Evolutionary conservation across 2,113 vertebrate species (phyloP).

Genomic region (Eulemur macaco): DNA sequence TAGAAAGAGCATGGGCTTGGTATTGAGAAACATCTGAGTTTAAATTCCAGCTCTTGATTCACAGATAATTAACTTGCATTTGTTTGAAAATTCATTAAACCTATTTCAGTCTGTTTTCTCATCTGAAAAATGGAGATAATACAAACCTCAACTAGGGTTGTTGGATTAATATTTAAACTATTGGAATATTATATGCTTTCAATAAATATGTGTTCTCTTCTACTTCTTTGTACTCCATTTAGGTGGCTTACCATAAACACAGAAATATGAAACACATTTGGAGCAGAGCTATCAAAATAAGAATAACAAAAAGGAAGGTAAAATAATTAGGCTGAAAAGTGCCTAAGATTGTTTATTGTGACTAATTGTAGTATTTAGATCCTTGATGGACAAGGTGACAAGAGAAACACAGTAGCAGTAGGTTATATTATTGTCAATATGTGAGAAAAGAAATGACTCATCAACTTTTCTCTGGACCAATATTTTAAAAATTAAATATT

Average conservation of each 20-base stretch:
- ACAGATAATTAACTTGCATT: neutral
- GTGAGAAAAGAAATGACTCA: neutral
- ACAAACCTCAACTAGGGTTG: neutral
- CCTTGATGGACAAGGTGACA: neutral
- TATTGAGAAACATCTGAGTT: neutral
- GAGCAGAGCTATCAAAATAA: neutral
- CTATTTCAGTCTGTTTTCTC: neutral
- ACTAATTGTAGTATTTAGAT: neutral
- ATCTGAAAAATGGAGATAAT: neutral
- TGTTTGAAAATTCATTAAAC: neutral
- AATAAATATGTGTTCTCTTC: neutral
- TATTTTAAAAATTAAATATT: neutral
- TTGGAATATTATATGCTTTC: neutral
- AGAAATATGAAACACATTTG: constrained; percentile 24
- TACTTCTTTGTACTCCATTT: neutral
- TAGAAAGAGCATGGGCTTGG: neutral
- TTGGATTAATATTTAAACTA: neutral
- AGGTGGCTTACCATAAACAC: neutral
- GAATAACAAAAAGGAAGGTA: neutral
- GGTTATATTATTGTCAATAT: neutral
- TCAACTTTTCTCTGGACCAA: neutral
- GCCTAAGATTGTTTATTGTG: neutral
- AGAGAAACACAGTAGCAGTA: neutral
- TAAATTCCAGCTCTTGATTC: constrained; percentile 13
- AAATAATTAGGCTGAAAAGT: neutral